Percentiles rank a stretch among this genome's conserved stretches.
phyloP scores from a whole-genome alignment of 1,140 invertebrate species.

The Eriosoma lanigerum region DNA sequence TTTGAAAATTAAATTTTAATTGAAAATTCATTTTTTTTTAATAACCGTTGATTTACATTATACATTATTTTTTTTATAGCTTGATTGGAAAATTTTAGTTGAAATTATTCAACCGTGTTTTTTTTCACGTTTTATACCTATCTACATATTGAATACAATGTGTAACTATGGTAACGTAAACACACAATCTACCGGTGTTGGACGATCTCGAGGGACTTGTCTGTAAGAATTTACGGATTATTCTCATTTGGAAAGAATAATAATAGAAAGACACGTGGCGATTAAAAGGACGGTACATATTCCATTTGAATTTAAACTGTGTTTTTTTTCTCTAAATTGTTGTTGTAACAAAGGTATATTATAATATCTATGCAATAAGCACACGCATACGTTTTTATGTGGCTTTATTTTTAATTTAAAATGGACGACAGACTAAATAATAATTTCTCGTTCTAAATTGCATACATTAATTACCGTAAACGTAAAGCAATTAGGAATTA shows the following conservation, averaged over 20 bases:
- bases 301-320: neutral
- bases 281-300: conserved; percentile 23
- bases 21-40: too few relatives aligned
- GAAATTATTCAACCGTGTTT: neutral
- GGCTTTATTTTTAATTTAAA: conserved; percentile 12
- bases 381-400: neutral
- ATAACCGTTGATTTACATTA: too few relatives aligned
- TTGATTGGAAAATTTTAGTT: too few relatives aligned
- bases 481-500: neutral
- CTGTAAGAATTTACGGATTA: neutral
- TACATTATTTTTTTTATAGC: too few relatives aligned
- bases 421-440: neutral
- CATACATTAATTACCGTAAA: neutral
- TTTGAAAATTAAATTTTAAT: too few relatives aligned
- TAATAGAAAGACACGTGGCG: neutral
- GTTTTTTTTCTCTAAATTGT: neutral
- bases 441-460: neutral
- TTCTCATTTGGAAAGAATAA: conserved; percentile 18
- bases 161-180: conserved; percentile 17
- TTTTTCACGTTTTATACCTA: neutral
- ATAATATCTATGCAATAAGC: neutral
- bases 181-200: neutral
- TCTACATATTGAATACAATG: conserved; percentile 2
- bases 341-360: neutral
- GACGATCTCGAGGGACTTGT: conserved; percentile 15